Evolutionary conservation across 2,797 vertebrate species (phyloP).

Genomic region (Mormyrops boulengeri): DNA sequence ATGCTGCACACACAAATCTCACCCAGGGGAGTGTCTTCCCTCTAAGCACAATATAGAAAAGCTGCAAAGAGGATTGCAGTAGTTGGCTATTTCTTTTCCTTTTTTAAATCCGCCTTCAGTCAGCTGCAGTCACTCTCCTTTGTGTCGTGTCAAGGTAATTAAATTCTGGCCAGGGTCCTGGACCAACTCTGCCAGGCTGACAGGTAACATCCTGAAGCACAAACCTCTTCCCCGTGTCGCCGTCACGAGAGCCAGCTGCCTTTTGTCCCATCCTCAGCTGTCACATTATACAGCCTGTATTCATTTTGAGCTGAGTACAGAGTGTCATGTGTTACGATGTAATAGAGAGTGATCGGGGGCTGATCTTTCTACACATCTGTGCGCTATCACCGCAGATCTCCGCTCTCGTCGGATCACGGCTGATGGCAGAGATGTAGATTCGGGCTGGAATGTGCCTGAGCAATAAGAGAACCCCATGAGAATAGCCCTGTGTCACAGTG

Average conservation of each 20-base stretch:
- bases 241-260: background rate
- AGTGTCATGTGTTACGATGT: background rate
- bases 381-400: background rate
- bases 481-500: background rate
- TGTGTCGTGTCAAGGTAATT: conserved; percentile 19
- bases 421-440: background rate
- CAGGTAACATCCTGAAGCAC: background rate
- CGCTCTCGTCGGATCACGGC: background rate
- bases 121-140: conserved; percentile 5
- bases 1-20: background rate
- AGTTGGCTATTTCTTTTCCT: background rate
- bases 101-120: background rate
- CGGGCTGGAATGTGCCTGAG: background rate
- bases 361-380: background rate
- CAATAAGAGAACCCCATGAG: background rate
- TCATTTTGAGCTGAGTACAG: background rate
- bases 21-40: background rate
- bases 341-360: background rate
- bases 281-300: background rate
- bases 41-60: background rate
- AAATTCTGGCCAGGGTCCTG: conserved; percentile 3
- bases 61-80: background rate
- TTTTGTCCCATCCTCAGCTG: conserved; percentile 4
- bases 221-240: background rate
- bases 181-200: conserved; percentile 4